phyloP scores from a whole-genome alignment of 1,140 invertebrate species.

The Drusus annulatus region DNA sequence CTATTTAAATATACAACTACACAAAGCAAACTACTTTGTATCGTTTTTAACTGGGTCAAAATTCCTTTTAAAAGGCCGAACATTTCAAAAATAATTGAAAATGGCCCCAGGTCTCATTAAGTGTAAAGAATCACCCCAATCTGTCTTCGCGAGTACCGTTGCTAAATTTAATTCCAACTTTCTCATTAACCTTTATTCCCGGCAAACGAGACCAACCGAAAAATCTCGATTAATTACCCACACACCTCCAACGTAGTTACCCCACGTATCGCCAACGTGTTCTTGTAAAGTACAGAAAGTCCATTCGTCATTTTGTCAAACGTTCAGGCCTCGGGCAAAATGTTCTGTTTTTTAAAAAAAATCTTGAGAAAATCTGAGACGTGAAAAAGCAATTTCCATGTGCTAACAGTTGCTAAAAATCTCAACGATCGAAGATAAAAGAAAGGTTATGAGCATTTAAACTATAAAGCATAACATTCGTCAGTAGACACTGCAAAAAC shows the following conservation, averaged over 20 bases:
- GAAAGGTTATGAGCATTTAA: too few species aligned
- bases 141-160: neutral
- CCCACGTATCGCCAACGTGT: neutral
- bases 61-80: neutral
- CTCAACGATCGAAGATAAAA: too few species aligned
- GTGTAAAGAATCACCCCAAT: conserved; percentile 14
- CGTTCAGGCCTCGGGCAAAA: too few species aligned
- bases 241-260: neutral
- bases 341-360: too few species aligned
- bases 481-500: too few species aligned
- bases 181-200: conserved; percentile 23
- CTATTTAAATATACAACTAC: too few species aligned
- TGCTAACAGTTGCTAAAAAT: too few species aligned
- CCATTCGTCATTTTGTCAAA: conserved; percentile 11
- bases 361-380: too few species aligned
- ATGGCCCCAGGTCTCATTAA: neutral
- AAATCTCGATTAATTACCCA: conserved; percentile 21
- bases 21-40: too few species aligned
- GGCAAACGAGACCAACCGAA: conserved; percentile 8
- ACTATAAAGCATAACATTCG: too few species aligned
- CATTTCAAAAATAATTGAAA: conserved; percentile 30
- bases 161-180: conserved; percentile 26
- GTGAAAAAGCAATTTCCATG: too few species aligned
- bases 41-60: neutral
- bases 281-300: neutral